Evolutionary conservation across 2,797 vertebrate genomes (phyloP), one percentile per base, ranked within the genome.

Genomic region (Malacoraja senta): DNA sequence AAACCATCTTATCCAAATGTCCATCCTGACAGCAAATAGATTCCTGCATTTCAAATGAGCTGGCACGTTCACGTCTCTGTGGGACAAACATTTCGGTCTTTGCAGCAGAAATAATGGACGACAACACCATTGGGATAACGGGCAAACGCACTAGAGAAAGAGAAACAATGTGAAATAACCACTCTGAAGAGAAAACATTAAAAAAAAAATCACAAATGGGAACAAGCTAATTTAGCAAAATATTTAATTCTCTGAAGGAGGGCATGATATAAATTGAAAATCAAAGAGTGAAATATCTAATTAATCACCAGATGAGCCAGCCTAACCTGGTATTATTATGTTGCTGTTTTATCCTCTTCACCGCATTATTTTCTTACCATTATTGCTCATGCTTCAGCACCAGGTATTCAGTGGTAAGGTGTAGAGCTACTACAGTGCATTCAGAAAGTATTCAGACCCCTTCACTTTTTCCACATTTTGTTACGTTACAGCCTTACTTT

Each of bases 101-200:
- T 99, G 96, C 99, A 99, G 97, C 99, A 99, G 97, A 99, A 99
- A 96, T 99, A 99, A 96, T 99, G 99, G 93, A 99, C 98, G 19
- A 99, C 98, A 94, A 99, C 97, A 7, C 98, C 98, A 93, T 98
- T 99, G 90, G 99, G 98, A 95, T 99, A 99, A 94, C 98, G 97
- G 95, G 99, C 99, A 95, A 99, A 99, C 0, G 98, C 99, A 94
- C 99, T 99, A 97, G 0, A 86, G 93, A 94, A 93, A 93, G 0
- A 78, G 72, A 53, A 29, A n/a, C 24, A 76, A 58, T 7, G 15
- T 91, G 29, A 76, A 90, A 8, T 61, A 78, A 78, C 44, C 77
- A 78, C 10, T 93, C 53, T n/a, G 13, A 32, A 93, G 63, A 38
- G 26, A 0, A 38, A 68, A 32, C 61, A 88, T 21, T 88, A 65